A percentile compares a stretch with the other conserved stretches of the same genome.
These are phyloP conservation scores for Trachops cirrhosus DNA, from an alignment of 2,797 vertebrate genomes.

Conservation along the genomic window DNA sequence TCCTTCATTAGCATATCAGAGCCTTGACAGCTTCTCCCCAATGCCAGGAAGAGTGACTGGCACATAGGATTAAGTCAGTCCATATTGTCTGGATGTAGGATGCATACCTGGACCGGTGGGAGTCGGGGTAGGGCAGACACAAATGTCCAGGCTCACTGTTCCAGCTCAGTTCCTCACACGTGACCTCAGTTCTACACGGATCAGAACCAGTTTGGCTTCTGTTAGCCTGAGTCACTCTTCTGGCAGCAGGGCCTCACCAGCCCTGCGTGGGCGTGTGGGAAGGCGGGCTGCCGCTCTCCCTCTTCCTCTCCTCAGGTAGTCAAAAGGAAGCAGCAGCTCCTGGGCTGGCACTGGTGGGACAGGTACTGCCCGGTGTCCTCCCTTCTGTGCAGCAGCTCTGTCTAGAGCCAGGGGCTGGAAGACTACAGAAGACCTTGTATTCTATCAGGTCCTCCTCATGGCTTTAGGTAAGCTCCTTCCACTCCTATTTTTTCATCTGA, in stretches of 20 bases:
- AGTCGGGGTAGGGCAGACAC: neutral
- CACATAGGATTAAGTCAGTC: neutral
- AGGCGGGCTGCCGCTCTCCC: neutral
- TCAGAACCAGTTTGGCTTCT: conserved; percentile 64
- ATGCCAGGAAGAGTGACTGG: neutral
- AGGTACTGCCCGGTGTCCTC: neutral
- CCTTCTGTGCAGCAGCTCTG: neutral
- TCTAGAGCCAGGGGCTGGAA: neutral
- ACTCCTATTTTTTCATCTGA: neutral
- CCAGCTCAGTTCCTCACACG: neutral
- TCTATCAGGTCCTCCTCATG: neutral
- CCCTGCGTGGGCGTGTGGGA: conserved; percentile 7
- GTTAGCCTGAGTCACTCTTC: conserved; percentile 61
- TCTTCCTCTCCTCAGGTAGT: neutral
- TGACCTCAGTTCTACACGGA: neutral
- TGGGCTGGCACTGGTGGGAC: neutral
- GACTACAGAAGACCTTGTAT: neutral
- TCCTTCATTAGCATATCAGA: neutral
- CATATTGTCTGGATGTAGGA: neutral
- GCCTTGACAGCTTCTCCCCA: neutral
- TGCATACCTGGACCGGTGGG: neutral
- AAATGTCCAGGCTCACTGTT: neutral
- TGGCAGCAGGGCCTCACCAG: neutral
- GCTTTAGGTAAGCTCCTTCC: conserved; percentile 59
- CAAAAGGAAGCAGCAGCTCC: neutral